phyloP scores from a whole-genome alignment of 2,888 invertebrate genomes.

The Zele albiditarsus region DNA sequence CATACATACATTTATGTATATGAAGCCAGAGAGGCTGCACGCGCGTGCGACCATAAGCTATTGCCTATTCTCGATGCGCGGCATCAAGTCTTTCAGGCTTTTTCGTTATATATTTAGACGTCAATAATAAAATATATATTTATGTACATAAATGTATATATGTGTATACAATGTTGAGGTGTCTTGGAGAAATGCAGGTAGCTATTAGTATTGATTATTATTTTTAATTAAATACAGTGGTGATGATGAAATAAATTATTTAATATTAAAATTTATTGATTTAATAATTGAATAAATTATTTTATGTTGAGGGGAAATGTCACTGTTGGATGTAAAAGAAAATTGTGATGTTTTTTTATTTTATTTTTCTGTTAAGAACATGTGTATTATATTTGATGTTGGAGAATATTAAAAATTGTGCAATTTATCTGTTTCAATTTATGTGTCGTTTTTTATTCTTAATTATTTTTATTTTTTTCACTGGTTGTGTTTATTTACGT shows the following conservation, averaged over 20 bases:
- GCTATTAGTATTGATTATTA: not conserved
- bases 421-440: no score
- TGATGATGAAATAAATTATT: not conserved
- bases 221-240: not conserved
- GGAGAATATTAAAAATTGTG: no score
- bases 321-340: no score
- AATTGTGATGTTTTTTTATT: no score
- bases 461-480: no score
- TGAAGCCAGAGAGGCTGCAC: slow-evolving; percentile 13
- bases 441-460: no score
- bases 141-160: not conserved
- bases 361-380: no score
- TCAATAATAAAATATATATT: not conserved
- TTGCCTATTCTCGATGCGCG: slow-evolving; percentile 53
- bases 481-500: no score
- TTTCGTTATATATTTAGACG: slow-evolving; percentile 6
- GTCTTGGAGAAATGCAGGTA: not conserved
- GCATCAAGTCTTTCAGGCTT: slow-evolving; percentile 16
- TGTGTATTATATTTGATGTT: no score
- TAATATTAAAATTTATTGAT: not conserved
- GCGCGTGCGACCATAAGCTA: slow-evolving; percentile 57
- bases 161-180: not conserved
- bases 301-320: not conserved
- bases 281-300: not conserved
- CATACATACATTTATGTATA: slow-evolving; percentile 6